phyloP scores from a whole-genome alignment of 2,113 vertebrate species.

The Mus musculus region DNA sequence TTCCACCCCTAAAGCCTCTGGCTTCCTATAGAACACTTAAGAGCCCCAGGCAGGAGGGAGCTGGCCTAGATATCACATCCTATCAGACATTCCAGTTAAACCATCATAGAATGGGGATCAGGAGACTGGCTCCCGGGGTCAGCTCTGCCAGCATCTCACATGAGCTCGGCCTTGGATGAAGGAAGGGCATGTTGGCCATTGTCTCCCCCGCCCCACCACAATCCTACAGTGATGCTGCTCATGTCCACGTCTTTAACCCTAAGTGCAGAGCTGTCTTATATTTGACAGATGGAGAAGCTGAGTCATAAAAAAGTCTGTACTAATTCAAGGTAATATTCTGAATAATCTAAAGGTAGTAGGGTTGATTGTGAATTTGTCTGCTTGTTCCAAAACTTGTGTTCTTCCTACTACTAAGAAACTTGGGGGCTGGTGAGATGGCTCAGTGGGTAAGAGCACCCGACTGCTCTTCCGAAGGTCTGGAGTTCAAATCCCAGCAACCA shows the following conservation, averaged over 20 bases:
- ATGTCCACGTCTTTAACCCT: background rate
- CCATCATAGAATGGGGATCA: background rate
- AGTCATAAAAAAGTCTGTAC: background rate
- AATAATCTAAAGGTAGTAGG: background rate
- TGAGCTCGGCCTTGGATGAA: background rate
- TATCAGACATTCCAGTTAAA: background rate
- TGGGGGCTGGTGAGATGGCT: too few relatives aligned
- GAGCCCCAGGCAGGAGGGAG: background rate
- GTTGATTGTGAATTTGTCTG: background rate
- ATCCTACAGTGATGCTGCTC: background rate
- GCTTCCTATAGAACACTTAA: conserved; percentile 7
- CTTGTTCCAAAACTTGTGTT: conserved; percentile 10
- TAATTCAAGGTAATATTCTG: background rate
- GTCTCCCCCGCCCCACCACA: background rate
- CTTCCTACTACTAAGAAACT: background rate
- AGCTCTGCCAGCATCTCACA: background rate
- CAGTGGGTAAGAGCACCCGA: too few relatives aligned
- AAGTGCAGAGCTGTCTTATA: background rate
- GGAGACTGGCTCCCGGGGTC: background rate
- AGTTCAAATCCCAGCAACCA: too few relatives aligned
- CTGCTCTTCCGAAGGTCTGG: too few relatives aligned
- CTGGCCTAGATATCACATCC: background rate
- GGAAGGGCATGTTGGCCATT: background rate
- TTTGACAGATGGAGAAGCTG: conserved; percentile 9
- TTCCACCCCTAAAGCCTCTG: background rate